Percentiles rank a stretch among this genome's conserved stretches.
Conservation (phyloP, 2,113 vertebrate species). For the Thalassarche chlororhynchos region DNA sequence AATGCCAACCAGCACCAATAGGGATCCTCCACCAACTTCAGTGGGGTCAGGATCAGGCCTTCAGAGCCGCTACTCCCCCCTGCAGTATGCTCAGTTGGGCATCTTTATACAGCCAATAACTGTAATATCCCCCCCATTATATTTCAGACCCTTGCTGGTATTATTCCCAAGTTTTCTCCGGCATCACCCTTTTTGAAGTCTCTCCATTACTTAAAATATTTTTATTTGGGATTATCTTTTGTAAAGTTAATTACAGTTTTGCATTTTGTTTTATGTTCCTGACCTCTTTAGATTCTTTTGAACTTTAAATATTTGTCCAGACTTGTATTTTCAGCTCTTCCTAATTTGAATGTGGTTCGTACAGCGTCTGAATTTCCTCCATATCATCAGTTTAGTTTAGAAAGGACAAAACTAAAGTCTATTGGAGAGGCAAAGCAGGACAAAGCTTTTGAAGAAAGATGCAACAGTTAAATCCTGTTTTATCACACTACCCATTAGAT, state of each 20-base stretch:
- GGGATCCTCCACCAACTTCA: neutral
- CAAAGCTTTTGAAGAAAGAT: neutral
- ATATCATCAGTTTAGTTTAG: neutral
- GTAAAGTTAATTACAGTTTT: conserved; percentile 10
- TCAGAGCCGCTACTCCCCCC: neutral
- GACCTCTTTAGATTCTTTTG: neutral
- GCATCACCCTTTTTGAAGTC: neutral
- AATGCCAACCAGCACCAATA: neutral
- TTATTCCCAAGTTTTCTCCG: neutral
- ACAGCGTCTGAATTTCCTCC: neutral
- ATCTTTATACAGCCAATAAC: neutral
- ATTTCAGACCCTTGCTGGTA: neutral
- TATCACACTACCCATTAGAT: neutral
- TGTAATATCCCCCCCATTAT: neutral
- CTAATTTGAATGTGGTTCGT: neutral
- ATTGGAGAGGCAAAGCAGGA: neutral
- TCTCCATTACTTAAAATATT: neutral
- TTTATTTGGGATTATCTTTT: neutral
- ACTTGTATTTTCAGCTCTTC: neutral
- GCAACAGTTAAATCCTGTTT: neutral
- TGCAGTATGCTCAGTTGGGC: neutral
- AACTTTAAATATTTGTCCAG: neutral
- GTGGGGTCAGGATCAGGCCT: neutral
- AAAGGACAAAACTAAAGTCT: neutral
- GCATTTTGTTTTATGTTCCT: neutral